Percentiles rank a stretch among this genome's conserved stretches.
Evolutionary conservation across 2,797 vertebrate species (phyloP).

Genomic region (Phrynocephalus vlangalii): DNA sequence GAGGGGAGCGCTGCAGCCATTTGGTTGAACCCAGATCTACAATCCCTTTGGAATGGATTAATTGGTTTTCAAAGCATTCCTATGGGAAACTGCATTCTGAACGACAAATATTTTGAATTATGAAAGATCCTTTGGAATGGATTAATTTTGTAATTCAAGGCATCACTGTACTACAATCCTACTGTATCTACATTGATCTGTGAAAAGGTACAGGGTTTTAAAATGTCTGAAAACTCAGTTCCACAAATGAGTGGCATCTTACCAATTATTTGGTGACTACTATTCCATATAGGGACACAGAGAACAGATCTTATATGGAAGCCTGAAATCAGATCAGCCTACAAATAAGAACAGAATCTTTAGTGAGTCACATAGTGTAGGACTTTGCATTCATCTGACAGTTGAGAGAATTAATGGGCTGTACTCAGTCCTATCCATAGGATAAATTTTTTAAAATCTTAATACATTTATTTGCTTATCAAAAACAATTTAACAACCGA

Average conservation of each 20-base stretch:
- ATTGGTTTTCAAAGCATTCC: too few species aligned
- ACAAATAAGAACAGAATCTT: conserved; percentile 64
- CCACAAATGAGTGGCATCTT: conserved; percentile 68
- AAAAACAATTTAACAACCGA: too few species aligned
- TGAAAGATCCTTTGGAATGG: too few species aligned
- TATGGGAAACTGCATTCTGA: too few species aligned
- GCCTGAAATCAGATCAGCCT: conserved; percentile 98
- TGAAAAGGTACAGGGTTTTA: not conserved
- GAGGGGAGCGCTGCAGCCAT: too few species aligned
- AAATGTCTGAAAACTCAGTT: too few species aligned
- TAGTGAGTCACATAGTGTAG: not conserved
- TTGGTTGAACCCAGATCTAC: too few species aligned
- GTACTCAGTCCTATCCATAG: not conserved
- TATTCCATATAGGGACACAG: conserved; percentile 99
- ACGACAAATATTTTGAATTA: too few species aligned
- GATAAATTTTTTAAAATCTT: too few species aligned
- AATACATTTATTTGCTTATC: too few species aligned
- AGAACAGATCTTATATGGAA: conserved; percentile 98
- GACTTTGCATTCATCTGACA: conserved; percentile 23
- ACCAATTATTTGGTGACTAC: conserved; percentile 99
- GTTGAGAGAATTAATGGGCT: conserved; percentile 1
- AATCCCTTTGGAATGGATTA: too few species aligned
- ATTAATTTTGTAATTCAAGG: too few species aligned
- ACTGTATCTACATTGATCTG: not conserved
- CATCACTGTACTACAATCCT: not conserved